Evolutionary conservation across 2,888 invertebrate genomes (phyloP).

Genomic region (Oligia strigilis): DNA sequence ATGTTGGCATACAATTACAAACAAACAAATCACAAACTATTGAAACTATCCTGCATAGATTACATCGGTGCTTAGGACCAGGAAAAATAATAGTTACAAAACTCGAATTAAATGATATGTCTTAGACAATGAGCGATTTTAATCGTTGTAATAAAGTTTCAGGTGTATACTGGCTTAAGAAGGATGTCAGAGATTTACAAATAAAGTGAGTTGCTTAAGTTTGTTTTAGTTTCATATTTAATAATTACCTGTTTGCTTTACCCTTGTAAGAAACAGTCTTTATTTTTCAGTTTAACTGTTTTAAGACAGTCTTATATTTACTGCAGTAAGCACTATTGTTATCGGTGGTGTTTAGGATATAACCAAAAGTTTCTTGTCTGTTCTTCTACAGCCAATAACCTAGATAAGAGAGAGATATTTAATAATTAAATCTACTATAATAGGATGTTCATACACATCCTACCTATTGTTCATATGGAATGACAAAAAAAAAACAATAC

Average conservation of each 20-base stretch:
- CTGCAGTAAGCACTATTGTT: not conserved
- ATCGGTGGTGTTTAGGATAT: no score
- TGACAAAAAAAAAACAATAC: not conserved
- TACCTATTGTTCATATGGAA: not conserved
- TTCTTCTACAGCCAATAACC: not conserved
- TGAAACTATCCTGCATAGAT: no score
- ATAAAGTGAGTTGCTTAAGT: conserved; percentile 83
- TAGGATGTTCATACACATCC: not conserved
- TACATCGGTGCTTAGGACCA: no score
- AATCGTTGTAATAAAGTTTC: conserved; percentile 82
- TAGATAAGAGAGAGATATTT: not conserved
- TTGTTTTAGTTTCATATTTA: not conserved
- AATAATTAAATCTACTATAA: not conserved
- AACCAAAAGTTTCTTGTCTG: not conserved
- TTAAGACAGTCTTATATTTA: not conserved
- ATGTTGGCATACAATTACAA: conserved; percentile 17
- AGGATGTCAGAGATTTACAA: conserved; percentile 86
- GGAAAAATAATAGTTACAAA: conserved; percentile 7
- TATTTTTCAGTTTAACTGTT: not conserved
- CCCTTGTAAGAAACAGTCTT: not conserved
- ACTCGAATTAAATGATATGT: not conserved
- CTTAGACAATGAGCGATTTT: conserved; percentile 78
- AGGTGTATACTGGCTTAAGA: conserved; percentile 88
- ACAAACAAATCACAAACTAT: no score
- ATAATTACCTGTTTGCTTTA: not conserved